These are phyloP conservation scores for Falco punctatus DNA, from an alignment of 2,113 vertebrate genomes.

Conservation along the genomic window DNA sequence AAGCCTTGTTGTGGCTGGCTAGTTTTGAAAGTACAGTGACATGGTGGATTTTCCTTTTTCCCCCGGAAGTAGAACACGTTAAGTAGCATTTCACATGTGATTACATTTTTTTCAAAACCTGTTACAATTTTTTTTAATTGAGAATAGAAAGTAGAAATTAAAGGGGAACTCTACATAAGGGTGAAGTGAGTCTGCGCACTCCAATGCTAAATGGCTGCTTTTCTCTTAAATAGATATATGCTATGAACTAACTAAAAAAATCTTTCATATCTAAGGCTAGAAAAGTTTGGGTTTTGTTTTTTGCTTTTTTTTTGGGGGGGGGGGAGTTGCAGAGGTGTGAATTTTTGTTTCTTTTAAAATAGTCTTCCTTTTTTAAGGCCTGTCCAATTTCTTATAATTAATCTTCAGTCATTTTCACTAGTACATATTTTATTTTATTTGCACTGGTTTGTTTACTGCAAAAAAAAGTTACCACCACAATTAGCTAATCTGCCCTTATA, in stretches of 20 bases:
- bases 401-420: constrained; percentile 55
- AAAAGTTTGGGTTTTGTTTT: background rate
- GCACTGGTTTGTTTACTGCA: background rate
- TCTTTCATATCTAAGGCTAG: constrained; percentile 43
- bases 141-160: background rate
- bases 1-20: too few relatives aligned
- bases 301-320: background rate
- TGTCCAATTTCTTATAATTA: constrained; percentile 15
- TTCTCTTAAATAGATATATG: constrained; percentile 2
- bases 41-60: background rate
- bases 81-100: background rate
- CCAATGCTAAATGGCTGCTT: background rate
- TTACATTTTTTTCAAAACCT: background rate
- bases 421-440: constrained; percentile 36
- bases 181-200: background rate
- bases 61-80: background rate
- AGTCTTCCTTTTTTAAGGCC: background rate
- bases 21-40: too few relatives aligned
- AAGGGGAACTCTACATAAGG: background rate
- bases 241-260: constrained; percentile 48
- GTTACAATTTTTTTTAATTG: background rate
- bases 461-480: background rate
- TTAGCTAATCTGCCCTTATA: background rate
- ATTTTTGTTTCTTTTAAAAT: constrained; percentile 1
- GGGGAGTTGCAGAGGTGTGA: background rate